A percentile compares a stretch with the other conserved stretches of the same genome.
Evolutionary conservation across 2,888 invertebrate genomes (phyloP).

Genomic region (Tubulanus polymorphus): DNA sequence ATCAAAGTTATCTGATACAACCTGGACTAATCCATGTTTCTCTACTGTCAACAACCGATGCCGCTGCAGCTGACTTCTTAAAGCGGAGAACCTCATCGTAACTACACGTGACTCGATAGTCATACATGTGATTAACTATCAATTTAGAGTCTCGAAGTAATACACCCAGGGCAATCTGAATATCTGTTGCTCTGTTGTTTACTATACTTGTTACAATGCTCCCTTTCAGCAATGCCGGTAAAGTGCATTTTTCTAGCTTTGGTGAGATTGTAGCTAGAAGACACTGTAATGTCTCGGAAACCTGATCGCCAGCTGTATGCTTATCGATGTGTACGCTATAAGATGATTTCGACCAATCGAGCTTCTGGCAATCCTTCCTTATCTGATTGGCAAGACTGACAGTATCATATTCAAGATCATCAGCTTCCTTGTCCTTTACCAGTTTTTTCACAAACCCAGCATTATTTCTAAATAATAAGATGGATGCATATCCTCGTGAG

Average conservation of each 20-base stretch:
- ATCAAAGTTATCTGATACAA: constrained; percentile 21
- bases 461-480: neutral
- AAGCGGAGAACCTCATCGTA: constrained; percentile 24
- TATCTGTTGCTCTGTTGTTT: neutral
- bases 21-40: constrained; percentile 15
- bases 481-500: neutral
- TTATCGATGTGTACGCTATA: neutral
- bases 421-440: neutral
- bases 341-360: neutral
- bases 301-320: neutral
- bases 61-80: constrained; percentile 22
- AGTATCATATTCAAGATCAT: neutral
- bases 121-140: neutral
- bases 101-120: constrained; percentile 16
- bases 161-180: neutral
- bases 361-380: neutral
- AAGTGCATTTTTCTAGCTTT: neutral
- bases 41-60: too few species aligned
- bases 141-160: neutral
- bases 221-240: neutral
- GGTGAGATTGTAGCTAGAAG: neutral
- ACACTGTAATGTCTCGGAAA: neutral
- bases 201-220: neutral
- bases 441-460: neutral
- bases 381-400: neutral